Conservation (phyloP, 2,113 vertebrate genomes). For the Aegithalos caudatus region DNA sequence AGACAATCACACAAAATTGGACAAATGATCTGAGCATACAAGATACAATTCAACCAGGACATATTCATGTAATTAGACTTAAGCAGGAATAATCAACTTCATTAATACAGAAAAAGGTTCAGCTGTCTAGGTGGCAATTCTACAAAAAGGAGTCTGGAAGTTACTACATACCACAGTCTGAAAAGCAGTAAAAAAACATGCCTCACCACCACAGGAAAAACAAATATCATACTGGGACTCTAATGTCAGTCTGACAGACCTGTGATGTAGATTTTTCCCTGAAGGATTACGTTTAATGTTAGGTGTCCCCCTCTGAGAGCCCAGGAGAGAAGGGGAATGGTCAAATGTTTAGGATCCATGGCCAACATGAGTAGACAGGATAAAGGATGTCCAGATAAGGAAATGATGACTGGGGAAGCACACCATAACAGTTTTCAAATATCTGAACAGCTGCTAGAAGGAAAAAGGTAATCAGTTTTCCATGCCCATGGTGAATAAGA, state of each 20-base stretch:
- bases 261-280: neutral
- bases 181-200: neutral
- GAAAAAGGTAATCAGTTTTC: slow-evolving; percentile 25
- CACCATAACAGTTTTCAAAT: neutral
- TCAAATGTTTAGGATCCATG: neutral
- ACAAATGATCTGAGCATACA: slow-evolving; percentile 23
- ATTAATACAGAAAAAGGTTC: neutral
- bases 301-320: neutral
- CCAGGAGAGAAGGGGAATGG: neutral
- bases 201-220: neutral
- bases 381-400: neutral
- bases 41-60: slow-evolving; percentile 29
- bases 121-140: neutral
- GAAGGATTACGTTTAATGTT: neutral
- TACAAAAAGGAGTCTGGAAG: neutral
- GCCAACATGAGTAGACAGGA: neutral
- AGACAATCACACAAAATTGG: slow-evolving; percentile 40
- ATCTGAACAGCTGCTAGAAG: neutral
- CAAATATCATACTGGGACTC: neutral
- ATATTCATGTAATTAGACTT: slow-evolving; percentile 16
- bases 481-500: neutral
- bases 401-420: neutral
- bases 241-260: neutral
- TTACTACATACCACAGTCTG: neutral
- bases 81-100: slow-evolving; percentile 16